phyloP scores from a whole-genome alignment of 2,797 vertebrate genomes.

The Sebastes itinus region DNA sequence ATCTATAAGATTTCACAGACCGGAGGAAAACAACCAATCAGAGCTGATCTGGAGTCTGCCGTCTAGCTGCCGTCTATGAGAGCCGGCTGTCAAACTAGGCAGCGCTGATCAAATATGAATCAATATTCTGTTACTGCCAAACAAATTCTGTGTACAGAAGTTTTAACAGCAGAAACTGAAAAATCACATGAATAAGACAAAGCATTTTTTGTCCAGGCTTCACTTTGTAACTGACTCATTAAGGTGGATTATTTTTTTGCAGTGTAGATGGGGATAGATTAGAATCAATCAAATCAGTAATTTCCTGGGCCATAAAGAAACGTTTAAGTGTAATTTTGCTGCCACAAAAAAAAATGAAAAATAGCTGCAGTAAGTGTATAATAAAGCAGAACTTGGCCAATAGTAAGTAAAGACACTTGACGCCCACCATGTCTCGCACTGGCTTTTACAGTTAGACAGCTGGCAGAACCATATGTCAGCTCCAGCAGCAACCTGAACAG shows the following conservation, averaged over 20 bases:
- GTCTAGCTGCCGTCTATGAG: no score
- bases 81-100: no score
- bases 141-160: no score
- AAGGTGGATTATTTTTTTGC: not conserved
- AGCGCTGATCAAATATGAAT: no score
- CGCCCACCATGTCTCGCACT: not conserved
- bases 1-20: no score
- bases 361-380: not conserved
- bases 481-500: conserved; percentile 2
- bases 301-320: not conserved
- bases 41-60: no score
- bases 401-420: not conserved
- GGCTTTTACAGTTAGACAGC: conserved; percentile 17
- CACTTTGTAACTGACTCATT: not conserved
- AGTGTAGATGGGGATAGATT: not conserved
- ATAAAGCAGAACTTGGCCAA: not conserved
- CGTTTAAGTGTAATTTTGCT: not conserved
- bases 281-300: not conserved
- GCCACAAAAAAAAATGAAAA: not conserved
- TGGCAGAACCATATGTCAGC: conserved; percentile 15
- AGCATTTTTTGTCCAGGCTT: no score
- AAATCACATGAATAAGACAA: no score
- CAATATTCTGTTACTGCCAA: no score
- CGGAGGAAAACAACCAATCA: no score
- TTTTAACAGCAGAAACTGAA: no score